Percentiles rank a stretch among this genome's conserved stretches.
phyloP scores from a whole-genome alignment of 2,888 invertebrate species.

The Dolomedes plantarius region DNA sequence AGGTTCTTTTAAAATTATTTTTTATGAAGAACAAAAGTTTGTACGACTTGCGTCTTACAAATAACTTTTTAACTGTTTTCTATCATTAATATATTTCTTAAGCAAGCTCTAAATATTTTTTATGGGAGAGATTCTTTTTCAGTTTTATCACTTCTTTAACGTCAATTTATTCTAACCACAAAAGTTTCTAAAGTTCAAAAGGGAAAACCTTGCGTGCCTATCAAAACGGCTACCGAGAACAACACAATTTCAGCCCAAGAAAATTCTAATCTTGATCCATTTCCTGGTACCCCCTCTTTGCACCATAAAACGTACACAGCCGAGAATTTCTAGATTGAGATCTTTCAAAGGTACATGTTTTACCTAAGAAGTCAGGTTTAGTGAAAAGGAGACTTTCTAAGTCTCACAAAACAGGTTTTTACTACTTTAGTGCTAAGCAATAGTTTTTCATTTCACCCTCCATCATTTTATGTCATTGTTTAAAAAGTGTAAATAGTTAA shows the following conservation, averaged over 20 bases:
- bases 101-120: too few relatives aligned
- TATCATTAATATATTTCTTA: too few relatives aligned
- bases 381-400: slow-evolving; percentile 34
- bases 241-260: slow-evolving; percentile 37
- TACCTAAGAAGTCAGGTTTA: slow-evolving; percentile 13
- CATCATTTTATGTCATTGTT: too few relatives aligned
- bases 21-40: too few relatives aligned
- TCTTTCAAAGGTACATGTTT: slow-evolving; percentile 14
- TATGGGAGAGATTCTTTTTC: too few relatives aligned
- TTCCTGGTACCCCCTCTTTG: slow-evolving; percentile 21
- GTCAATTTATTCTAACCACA: slow-evolving; percentile 9
- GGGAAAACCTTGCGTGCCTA: background rate
- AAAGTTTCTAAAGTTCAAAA: slow-evolving; percentile 29
- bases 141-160: slow-evolving; percentile 32
- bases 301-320: slow-evolving; percentile 3
- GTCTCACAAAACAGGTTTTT: slow-evolving; percentile 48
- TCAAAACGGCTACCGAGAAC: slow-evolving; percentile 42
- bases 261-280: slow-evolving; percentile 48
- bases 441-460: too few relatives aligned
- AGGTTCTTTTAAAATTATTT: too few relatives aligned
- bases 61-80: too few relatives aligned
- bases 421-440: slow-evolving; percentile 29
- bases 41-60: too few relatives aligned
- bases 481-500: too few relatives aligned
- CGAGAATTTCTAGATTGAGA: slow-evolving; percentile 28